Evolutionary conservation across 2,888 invertebrate genomes (phyloP), one percentile per base, ranked within the genome.

Genomic region (Acronicta alni): DNA sequence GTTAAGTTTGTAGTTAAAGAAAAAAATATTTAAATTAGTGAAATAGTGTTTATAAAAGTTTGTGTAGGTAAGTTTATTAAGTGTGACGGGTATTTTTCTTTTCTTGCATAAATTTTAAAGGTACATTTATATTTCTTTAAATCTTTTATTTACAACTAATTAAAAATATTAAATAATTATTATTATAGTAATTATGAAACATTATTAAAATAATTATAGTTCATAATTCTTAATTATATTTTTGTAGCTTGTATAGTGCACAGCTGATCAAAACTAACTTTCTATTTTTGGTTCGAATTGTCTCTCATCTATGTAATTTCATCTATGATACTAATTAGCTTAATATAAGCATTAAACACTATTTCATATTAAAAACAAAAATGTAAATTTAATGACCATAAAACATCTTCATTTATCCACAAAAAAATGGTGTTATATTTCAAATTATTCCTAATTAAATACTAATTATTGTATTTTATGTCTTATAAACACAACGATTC

Each of bases 51-150:
- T 42, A 3, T 43, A 26, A 16, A 18, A 2, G n/a, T 20, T 16
- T 30, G 1, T 6, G 1, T 20, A 4, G 65, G 71, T 71, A 57
- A 68, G 73, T 65, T 15, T 9, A 1, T 20, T 12, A 16, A 18
- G 14, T 23, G 23, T 23, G 10, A n/a, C 9, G 26, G 8, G 26
- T 26, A 1, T 15, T 30, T 44, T 30, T 12, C 4, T 2, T 0
- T 0, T 2, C n/a, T n/a, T n/a, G n/a, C n/a, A n/a, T n/a, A n/a
- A n/a, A n/a, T n/a, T n/a, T n/a, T n/a, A n/a, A n/a, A n/a, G n/a
- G n/a, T n/a, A n/a, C n/a, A n/a, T n/a, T n/a, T n/a, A n/a, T n/a
- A n/a, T n/a, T n/a, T n/a, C n/a, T n/a, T n/a, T n/a, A n/a, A n/a
- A n/a, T n/a, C n/a, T n/a, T n/a, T n/a, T n/a, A n/a, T n/a, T n/a